phyloP scores from a whole-genome alignment of 2,113 vertebrate species.

The Planiliza haematocheilus region DNA sequence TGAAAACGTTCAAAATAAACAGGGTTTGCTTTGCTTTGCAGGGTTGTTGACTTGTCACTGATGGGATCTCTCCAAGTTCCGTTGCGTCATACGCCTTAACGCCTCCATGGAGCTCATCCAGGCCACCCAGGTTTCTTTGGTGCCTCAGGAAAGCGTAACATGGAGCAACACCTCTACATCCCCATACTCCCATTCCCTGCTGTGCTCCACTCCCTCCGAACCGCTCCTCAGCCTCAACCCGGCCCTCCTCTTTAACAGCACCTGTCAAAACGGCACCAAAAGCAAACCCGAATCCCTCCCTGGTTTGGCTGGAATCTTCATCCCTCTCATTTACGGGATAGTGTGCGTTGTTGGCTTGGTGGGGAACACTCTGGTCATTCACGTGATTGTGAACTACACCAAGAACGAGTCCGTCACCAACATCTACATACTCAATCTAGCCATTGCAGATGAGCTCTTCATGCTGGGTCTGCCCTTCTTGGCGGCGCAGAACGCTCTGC shows the following conservation, averaged over 20 bases:
- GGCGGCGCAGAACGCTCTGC: slow-evolving; percentile 92
- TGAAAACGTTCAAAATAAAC: neutral
- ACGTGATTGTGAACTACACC: slow-evolving; percentile 90
- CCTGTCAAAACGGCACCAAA: slow-evolving; percentile 63
- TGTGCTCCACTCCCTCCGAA: slow-evolving; percentile 26
- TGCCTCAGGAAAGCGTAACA: slow-evolving; percentile 22
- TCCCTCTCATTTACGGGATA: slow-evolving; percentile 90
- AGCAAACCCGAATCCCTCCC: slow-evolving; percentile 59
- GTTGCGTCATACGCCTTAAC: neutral
- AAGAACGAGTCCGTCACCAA: slow-evolving; percentile 92
- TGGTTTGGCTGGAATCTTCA: slow-evolving; percentile 87
- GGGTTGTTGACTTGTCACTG: slow-evolving; percentile 17
- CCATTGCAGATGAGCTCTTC: slow-evolving; percentile 95
- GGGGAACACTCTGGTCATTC: slow-evolving; percentile 95
- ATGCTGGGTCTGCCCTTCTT: slow-evolving; percentile 96
- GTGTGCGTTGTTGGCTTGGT: slow-evolving; percentile 91
- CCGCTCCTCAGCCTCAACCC: neutral
- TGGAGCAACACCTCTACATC: slow-evolving; percentile 34
- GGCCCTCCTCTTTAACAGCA: slow-evolving; percentile 31
- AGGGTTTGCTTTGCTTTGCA: slow-evolving; percentile 22
- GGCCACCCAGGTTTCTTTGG: slow-evolving; percentile 38
- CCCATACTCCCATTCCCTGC: slow-evolving; percentile 12
- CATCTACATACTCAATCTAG: slow-evolving; percentile 95
- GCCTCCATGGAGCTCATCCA: slow-evolving; percentile 68
- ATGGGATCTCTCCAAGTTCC: slow-evolving; percentile 22